Conservation (phyloP, 2,888 invertebrate genomes). For the Theretra japonica region DNA sequence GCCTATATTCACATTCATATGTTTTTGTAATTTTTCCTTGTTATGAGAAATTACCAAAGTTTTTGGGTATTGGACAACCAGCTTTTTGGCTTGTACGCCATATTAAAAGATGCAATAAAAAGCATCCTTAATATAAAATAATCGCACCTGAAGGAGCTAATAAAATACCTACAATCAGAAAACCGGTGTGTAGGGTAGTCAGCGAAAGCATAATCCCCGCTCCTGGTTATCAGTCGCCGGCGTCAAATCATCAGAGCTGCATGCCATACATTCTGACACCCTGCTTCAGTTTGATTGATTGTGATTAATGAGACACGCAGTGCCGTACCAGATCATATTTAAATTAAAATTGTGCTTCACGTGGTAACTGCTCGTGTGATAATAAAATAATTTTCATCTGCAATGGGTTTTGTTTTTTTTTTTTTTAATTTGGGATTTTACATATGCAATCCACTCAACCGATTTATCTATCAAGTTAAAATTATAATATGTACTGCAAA, state of each 20-base stretch:
- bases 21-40: too few species aligned
- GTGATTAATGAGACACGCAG: slow-evolving; percentile 16
- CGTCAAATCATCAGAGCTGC: not conserved
- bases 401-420: too few species aligned
- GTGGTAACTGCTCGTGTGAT: not conserved
- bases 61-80: too few species aligned
- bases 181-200: not conserved
- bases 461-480: too few species aligned
- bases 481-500: too few species aligned
- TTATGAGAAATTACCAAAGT: too few species aligned
- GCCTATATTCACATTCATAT: too few species aligned
- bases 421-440: too few species aligned
- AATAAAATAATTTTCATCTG: not conserved
- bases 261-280: slow-evolving; percentile 6
- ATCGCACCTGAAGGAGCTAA: not conserved
- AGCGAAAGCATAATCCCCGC: not conserved
- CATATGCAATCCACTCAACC: too few species aligned
- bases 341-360: slow-evolving; percentile 1
- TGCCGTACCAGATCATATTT: slow-evolving; percentile 7
- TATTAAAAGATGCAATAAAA: too few species aligned
- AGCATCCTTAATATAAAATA: not conserved
- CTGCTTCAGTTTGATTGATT: slow-evolving; percentile 11
- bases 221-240: slow-evolving; percentile 3
- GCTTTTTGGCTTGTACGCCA: too few species aligned
- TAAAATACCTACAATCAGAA: not conserved